These are phyloP conservation scores for Carettochelys insculpta DNA, from an alignment of 2,113 vertebrate genomes.

Conservation along the genomic window DNA sequence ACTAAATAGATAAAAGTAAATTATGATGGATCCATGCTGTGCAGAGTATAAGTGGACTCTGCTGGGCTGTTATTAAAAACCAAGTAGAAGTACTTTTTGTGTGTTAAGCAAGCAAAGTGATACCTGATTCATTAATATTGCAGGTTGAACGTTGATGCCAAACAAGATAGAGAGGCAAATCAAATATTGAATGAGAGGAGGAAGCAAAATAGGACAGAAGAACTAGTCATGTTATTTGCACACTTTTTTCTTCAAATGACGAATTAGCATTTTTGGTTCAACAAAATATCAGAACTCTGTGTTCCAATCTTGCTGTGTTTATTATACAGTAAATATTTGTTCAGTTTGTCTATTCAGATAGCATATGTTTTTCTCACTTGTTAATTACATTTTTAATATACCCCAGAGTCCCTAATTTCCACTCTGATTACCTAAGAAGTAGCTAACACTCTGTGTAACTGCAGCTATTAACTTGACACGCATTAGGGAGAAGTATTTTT, in stretches of 20 bases:
- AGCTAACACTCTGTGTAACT: not conserved
- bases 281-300: not conserved
- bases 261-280: not conserved
- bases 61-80: not conserved
- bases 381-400: not conserved
- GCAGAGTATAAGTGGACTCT: not conserved
- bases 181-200: not conserved
- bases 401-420: not conserved
- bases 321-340: accelerated
- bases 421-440: not conserved
- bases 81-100: not conserved
- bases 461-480: not conserved
- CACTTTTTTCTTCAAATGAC: not conserved
- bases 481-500: not conserved
- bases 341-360: not conserved
- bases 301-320: not conserved
- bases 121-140: not conserved
- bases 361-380: not conserved
- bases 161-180: not conserved
- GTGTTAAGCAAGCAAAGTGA: not conserved
- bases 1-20: not conserved
- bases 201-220: not conserved
- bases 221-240: not conserved
- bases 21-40: not conserved
- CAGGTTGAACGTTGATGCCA: not conserved